phyloP scores from a whole-genome alignment of 2,797 vertebrate species.

The Acipenser oxyrinchus region DNA sequence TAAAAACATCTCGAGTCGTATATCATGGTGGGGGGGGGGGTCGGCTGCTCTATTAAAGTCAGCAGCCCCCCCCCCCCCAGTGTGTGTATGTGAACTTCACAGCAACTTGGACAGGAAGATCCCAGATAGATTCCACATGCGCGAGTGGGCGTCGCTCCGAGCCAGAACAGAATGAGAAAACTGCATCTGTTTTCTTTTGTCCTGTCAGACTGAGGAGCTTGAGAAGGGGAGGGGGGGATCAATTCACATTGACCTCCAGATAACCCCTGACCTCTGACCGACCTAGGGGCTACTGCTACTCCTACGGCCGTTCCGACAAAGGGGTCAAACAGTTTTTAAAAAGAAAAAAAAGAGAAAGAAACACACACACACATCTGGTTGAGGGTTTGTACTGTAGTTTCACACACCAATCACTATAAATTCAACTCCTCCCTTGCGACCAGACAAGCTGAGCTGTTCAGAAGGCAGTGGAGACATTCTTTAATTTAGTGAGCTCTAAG shows the following conservation, averaged over 20 bases:
- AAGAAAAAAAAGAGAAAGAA: slow-evolving; percentile 13
- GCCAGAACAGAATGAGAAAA: slow-evolving; percentile 47
- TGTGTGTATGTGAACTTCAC: too few species aligned
- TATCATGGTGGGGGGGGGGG: too few species aligned
- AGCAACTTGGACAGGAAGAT: slow-evolving; percentile 7
- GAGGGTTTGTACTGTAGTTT: slow-evolving; percentile 12
- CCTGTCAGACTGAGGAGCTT: slow-evolving; percentile 40
- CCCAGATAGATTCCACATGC: slow-evolving; percentile 64
- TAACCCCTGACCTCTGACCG: slow-evolving; percentile 61
- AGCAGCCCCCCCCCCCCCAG: too few species aligned
- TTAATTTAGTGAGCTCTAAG: slow-evolving; percentile 79
- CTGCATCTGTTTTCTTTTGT: slow-evolving; percentile 71
- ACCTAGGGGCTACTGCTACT: slow-evolving; percentile 30
- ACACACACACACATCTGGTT: slow-evolving; percentile 35
- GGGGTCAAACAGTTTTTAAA: slow-evolving; percentile 28
- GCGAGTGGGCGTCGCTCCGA: slow-evolving; percentile 45
- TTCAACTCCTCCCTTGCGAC: slow-evolving; percentile 28
- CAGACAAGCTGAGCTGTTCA: slow-evolving; percentile 44
- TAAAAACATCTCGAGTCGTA: background rate
- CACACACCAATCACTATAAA: slow-evolving; percentile 27
- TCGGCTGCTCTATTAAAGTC: too few species aligned
- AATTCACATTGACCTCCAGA: slow-evolving; percentile 60
- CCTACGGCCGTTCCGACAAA: slow-evolving; percentile 24
- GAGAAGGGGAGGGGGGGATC: slow-evolving; percentile 39
- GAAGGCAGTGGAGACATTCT: slow-evolving; percentile 63